A percentile compares a stretch with the other conserved stretches of the same genome.
Conservation (phyloP, 1,140 invertebrate genomes). For the Trichomalopsis sarcophagae region DNA sequence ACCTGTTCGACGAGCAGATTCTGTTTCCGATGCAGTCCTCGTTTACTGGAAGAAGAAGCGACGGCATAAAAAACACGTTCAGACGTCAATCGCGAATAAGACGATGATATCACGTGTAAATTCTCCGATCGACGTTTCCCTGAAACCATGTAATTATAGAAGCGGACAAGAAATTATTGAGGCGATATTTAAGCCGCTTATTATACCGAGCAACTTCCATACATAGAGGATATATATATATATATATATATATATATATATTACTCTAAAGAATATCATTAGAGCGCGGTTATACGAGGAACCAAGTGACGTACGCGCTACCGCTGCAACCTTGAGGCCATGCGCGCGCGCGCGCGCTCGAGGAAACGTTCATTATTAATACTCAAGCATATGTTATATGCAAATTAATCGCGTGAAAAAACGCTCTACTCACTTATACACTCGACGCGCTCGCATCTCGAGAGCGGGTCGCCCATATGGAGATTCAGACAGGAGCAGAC, state of each 20-base stretch:
- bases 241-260: too few species aligned
- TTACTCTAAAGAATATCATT: not conserved
- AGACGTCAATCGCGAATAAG: too few species aligned
- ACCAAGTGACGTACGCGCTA: not conserved
- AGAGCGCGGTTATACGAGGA: not conserved
- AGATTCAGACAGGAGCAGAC: conserved; percentile 78
- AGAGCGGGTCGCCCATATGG: conserved; percentile 78
- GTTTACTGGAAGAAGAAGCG: conserved; percentile 63
- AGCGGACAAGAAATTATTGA: not conserved
- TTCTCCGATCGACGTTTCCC: too few species aligned
- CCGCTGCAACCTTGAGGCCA: not conserved
- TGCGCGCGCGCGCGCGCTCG: not conserved
- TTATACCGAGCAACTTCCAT: not conserved
- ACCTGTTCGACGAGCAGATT: conserved; percentile 77
- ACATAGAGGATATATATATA: not conserved
- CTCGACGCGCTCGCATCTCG: conserved; percentile 75
- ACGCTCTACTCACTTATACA: conserved; percentile 72
- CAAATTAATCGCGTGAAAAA: not conserved
- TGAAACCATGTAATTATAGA: too few species aligned
- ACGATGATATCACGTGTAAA: too few species aligned
- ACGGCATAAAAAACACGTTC: conserved; percentile 49
- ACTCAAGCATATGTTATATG: not conserved
- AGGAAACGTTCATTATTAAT: not conserved
- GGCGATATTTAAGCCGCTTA: not conserved
- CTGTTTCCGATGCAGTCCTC: conserved; percentile 71